Base-by-base conservation (phyloP, 2,797 vertebrate species). In the Harpagifer antarcticus region DNA sequence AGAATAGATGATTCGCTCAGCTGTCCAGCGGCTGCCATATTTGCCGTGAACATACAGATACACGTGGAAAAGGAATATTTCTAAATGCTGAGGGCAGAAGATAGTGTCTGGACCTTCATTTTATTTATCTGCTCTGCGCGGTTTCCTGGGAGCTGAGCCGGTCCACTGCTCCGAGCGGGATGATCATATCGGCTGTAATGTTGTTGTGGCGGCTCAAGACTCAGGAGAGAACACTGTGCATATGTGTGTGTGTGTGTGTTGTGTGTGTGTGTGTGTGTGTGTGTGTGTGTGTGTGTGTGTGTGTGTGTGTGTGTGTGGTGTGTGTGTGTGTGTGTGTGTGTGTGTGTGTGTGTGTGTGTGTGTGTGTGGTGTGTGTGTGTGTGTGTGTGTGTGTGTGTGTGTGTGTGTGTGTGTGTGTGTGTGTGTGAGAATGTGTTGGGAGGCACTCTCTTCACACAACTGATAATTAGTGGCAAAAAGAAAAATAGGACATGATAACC, bases 161-260 rank as follows among this genome's bases (percentile, higher is more conserved):
- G 66, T 69, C 79, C 69, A 78, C 73, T 45, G 86, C 87, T 78
- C 56, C 19, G 17, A 81, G 85, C 78, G 13, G 71, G 63, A 49
- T 64, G 91, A 93, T 92, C 83, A 74, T 91, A 93, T 92, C 91
- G 78, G 80, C 16, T 6, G 60, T 82, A 81, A 85, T 81, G 85
- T 74, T 83, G 81, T 48, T 50, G 43, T 33, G 23, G 81, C 48
- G 60, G 81, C 78, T 77, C 78, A 77, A 79, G 78, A 74, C 84
- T 84, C 73, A 0, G 60, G 83, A 82, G 79, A 80, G 43, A 52
- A 47, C 52, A 74, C 55, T 54, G 65, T 9, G 44, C 2, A 1
- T 61, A 53, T 40, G 44, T 48, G 33, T 58, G 47, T 60, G 27
- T 72, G 59, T 37, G 43, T 57, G 40, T 64, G n/a, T n/a, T n/a